Percentiles rank a stretch among this genome's conserved stretches.
phyloP scores from a whole-genome alignment of 1,140 invertebrate genomes.

The Neelides sp. region DNA sequence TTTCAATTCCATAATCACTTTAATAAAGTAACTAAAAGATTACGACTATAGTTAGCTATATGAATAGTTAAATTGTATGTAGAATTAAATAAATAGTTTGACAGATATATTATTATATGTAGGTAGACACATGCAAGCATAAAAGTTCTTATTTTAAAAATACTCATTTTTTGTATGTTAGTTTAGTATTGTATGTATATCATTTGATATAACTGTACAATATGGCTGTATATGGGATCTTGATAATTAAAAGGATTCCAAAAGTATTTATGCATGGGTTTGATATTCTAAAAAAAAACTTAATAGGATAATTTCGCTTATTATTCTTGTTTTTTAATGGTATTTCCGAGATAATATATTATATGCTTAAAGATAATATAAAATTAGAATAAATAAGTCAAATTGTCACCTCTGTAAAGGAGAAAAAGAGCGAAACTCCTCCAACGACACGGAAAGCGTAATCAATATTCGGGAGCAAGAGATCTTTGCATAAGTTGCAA shows the following conservation, averaged over 20 bases:
- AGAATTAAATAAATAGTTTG: neutral
- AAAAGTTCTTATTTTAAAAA: too few relatives aligned
- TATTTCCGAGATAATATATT: constrained; percentile 2
- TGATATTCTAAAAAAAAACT: neutral
- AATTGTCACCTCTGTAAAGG: constrained; percentile 80
- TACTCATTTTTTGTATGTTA: too few relatives aligned
- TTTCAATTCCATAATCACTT: neutral
- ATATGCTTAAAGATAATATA: neutral
- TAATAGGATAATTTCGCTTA: constrained; percentile 6
- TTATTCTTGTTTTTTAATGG: too few relatives aligned
- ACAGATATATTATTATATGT: constrained; percentile 5
- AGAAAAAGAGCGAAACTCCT: constrained; percentile 87
- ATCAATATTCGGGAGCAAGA: constrained; percentile 63
- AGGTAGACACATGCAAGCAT: too few relatives aligned
- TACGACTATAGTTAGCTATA: constrained; percentile 10
- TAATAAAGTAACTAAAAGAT: neutral
- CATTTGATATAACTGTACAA: too few relatives aligned
- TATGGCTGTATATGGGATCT: too few relatives aligned
- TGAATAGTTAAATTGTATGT: constrained; percentile 6
- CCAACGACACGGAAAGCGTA: constrained; percentile 81
- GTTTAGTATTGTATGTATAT: too few relatives aligned
- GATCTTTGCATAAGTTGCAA: constrained; percentile 59
- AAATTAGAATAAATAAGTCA: constrained; percentile 14
- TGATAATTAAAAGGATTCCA: constrained; percentile 5
- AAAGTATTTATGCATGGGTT: constrained; percentile 9